A percentile compares a stretch with the other conserved stretches of the same genome.
Evolutionary conservation across 2,888 invertebrate species (phyloP).

Genomic region (Spialia ferax): DNA sequence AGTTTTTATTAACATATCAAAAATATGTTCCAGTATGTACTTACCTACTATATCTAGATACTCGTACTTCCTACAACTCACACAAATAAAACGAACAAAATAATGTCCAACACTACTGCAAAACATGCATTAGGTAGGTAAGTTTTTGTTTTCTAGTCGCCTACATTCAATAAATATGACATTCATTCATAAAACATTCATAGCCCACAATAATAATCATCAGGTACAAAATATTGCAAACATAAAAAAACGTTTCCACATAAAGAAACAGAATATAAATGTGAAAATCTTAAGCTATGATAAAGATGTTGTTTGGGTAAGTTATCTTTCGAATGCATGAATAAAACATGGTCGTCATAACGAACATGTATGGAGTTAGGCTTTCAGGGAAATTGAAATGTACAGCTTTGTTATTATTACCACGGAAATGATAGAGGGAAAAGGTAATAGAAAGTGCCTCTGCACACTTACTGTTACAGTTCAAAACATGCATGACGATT

Average conservation of each 20-base stretch:
- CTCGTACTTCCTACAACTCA: too few relatives aligned
- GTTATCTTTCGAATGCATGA: slow-evolving; percentile 46
- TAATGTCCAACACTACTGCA: too few relatives aligned
- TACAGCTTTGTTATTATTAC: slow-evolving; percentile 50
- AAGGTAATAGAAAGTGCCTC: too few relatives aligned
- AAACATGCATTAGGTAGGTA: too few relatives aligned
- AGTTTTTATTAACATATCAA: too few relatives aligned
- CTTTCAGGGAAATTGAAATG: slow-evolving; percentile 75
- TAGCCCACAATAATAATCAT: slow-evolving; percentile 7
- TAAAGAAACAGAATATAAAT: slow-evolving; percentile 32
- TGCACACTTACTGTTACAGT: too few relatives aligned
- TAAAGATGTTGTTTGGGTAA: slow-evolving; percentile 55
- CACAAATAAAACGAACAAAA: too few relatives aligned
- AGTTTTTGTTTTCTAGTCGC: neutral
- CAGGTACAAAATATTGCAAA: slow-evolving; percentile 12
- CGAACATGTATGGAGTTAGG: slow-evolving; percentile 51
- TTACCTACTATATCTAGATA: too few relatives aligned
- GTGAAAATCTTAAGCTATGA: slow-evolving; percentile 43
- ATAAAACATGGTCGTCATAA: slow-evolving; percentile 48
- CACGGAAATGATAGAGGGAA: neutral
- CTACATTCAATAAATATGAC: neutral
- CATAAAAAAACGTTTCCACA: slow-evolving; percentile 41
- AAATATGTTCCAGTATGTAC: too few relatives aligned
- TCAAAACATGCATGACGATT: too few relatives aligned
- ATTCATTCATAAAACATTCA: slow-evolving; percentile 13